Evolutionary conservation across 2,888 invertebrate species (phyloP).

Genomic region (Caenorhabditis sinica): DNA sequence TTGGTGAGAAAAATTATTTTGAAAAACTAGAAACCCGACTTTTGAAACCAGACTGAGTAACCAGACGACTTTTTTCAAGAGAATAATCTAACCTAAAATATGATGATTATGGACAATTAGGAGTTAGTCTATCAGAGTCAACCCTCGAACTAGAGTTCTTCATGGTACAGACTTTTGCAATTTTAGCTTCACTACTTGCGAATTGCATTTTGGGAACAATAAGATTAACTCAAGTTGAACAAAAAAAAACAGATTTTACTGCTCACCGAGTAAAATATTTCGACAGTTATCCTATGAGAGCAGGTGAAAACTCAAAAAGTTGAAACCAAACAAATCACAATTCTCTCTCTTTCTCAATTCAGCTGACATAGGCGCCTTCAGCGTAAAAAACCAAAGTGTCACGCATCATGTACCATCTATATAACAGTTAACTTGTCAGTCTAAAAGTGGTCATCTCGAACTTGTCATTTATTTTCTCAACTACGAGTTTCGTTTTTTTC

Average conservation of each 20-base stretch:
- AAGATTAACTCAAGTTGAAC: background rate
- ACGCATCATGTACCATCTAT: slow-evolving; percentile 1
- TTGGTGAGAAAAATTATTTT: no score
- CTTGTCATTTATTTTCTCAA: slow-evolving; percentile 31
- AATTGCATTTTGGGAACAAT: no score
- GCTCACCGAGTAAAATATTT: background rate
- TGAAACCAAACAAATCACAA: slow-evolving; percentile 11
- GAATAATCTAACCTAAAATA: no score
- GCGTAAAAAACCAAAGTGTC: slow-evolving; percentile 14
- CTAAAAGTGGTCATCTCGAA: slow-evolving; percentile 38
- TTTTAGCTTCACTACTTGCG: no score
- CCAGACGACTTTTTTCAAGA: no score
- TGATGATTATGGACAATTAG: no score
- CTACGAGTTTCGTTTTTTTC: slow-evolving; percentile 6
- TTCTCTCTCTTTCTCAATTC: background rate
- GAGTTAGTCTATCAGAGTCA: no score
- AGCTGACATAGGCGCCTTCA: slow-evolving; percentile 7
- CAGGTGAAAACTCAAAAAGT: slow-evolving; percentile 17
- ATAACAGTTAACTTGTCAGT: slow-evolving; percentile 34
- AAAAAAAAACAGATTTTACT: no score
- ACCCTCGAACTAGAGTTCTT: no score
- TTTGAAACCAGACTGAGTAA: no score
- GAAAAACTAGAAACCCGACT: no score
- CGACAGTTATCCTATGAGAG: background rate
- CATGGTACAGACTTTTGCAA: no score